A percentile compares a stretch with the other conserved stretches of the same genome.
These are phyloP conservation scores for Trogon surrucura DNA, from an alignment of 2,113 vertebrate genomes.

Conservation along the genomic window DNA sequence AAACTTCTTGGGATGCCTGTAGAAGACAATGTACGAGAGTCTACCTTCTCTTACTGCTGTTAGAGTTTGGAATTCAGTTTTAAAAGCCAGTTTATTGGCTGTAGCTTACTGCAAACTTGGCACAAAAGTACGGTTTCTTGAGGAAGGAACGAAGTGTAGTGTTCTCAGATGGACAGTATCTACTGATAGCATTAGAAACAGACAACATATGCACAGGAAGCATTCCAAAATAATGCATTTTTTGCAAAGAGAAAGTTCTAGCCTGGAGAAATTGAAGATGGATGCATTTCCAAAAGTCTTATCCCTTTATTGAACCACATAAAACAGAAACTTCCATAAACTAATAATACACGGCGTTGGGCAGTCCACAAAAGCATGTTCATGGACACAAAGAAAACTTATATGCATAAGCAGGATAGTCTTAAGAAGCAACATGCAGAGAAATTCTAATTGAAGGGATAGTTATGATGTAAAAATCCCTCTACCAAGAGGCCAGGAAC, in stretches of 20 bases:
- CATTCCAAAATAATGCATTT: neutral
- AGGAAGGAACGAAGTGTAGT: constrained; percentile 37
- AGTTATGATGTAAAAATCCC: neutral
- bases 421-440: neutral
- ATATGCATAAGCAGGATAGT: neutral
- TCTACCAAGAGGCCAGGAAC: neutral
- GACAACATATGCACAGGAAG: constrained; percentile 34
- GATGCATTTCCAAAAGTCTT: neutral
- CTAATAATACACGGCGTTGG: neutral
- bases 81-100: constrained; percentile 6
- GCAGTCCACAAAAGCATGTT: neutral
- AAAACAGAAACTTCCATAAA: neutral
- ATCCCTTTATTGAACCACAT: neutral
- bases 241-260: neutral
- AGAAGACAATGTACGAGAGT: accelerated
- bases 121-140: neutral
- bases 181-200: constrained; percentile 31
- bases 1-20: neutral
- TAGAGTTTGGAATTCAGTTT: neutral
- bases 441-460: neutral
- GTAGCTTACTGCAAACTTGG: constrained; percentile 39
- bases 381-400: neutral
- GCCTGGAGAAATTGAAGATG: neutral
- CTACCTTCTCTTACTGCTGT: neutral
- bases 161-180: constrained; percentile 41